Percentiles rank a stretch among this genome's conserved stretches.
Conservation (phyloP, 2,888 invertebrate species). For the Gisinianus flammeolus region DNA sequence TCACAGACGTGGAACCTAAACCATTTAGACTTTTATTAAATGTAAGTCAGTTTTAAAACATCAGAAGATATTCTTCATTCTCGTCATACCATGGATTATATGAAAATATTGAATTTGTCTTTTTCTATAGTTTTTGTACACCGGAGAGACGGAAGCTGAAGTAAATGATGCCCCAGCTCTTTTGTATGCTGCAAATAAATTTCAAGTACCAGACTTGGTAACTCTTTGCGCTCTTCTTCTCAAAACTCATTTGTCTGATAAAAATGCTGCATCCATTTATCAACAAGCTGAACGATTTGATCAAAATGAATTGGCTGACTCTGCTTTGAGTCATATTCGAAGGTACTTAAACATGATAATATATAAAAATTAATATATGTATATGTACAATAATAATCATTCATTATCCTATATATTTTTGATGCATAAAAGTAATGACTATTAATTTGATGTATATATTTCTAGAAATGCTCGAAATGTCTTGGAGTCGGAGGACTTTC, state of each 20-base stretch:
- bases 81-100: background rate
- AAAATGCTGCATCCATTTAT: conserved; percentile 37
- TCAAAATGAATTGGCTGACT: conserved; percentile 37
- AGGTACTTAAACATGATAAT: conserved; percentile 7
- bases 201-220: conserved; percentile 36
- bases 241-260: conserved; percentile 38
- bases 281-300: conserved; percentile 37
- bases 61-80: too few relatives aligned
- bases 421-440: background rate
- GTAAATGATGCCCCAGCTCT: conserved; percentile 38
- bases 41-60: conserved; percentile 9
- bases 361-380: background rate
- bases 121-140: conserved; percentile 33
- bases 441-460: too few relatives aligned
- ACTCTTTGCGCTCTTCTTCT: conserved; percentile 34
- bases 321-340: conserved; percentile 32
- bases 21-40: conserved; percentile 33
- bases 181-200: conserved; percentile 38
- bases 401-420: background rate
- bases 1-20: conserved; percentile 34
- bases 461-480: conserved; percentile 36
- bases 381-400: background rate
- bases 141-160: conserved; percentile 38
- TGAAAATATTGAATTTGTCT: background rate
- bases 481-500: conserved; percentile 34